phyloP scores from a whole-genome alignment of 1,140 invertebrate genomes.

The Eumaeus atala region DNA sequence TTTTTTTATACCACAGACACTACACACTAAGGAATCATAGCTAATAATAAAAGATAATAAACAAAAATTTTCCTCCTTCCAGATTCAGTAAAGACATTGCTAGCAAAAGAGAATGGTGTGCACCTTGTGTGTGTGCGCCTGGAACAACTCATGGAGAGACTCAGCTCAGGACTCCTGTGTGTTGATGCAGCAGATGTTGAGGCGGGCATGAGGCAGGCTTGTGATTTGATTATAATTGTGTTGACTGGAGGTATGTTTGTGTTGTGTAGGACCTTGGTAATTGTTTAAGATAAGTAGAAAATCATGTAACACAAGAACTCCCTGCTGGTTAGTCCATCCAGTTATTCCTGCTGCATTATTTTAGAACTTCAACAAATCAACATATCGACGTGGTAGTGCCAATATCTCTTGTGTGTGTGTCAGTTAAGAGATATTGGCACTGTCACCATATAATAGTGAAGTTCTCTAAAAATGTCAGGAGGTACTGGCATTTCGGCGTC shows the following conservation, averaged over 20 bases:
- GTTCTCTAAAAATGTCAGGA: too few species aligned
- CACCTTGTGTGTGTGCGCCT: conserved; percentile 84
- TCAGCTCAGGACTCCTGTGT: conserved; percentile 80
- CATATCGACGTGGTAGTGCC: too few species aligned
- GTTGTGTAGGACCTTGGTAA: background rate
- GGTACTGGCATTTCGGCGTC: too few species aligned
- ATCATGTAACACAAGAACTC: too few species aligned
- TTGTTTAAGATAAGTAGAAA: conserved; percentile 3
- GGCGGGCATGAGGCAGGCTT: conserved; percentile 86
- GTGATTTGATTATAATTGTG: conserved; percentile 88
- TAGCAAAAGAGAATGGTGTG: conserved; percentile 84
- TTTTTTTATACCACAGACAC: background rate
- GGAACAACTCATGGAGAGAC: conserved; percentile 80
- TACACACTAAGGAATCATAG: too few species aligned
- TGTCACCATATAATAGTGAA: too few species aligned
- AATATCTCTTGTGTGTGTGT: too few species aligned
- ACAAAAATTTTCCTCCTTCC: conserved; percentile 37
- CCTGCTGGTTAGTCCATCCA: too few species aligned
- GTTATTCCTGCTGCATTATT: too few species aligned
- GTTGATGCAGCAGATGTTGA: conserved; percentile 81
- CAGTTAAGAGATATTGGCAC: too few species aligned
- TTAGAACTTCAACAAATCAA: too few species aligned
- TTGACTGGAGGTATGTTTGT: conserved; percentile 84
- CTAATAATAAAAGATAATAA: too few species aligned
- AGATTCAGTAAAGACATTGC: conserved; percentile 85